Base-by-base conservation (phyloP, 2,797 vertebrate species). In the Cyprinodon diabolis region DNA sequence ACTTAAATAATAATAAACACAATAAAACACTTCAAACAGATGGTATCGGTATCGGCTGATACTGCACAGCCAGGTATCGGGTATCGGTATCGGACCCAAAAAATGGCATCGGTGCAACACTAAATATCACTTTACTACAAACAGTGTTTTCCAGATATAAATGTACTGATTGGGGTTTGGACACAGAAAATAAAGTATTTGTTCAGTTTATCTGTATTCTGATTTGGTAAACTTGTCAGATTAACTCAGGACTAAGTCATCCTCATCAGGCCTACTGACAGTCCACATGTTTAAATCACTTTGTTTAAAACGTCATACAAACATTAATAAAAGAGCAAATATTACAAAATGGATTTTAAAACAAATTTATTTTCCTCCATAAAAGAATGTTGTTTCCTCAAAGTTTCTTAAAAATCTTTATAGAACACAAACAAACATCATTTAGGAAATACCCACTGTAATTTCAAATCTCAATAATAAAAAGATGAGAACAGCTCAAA, bases 231-330 rank as follows among this genome's bases (percentile, higher is more conserved):
- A 11, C 19, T 55, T 56, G n/a, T 69, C 49, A 56, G 51, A 66
- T 58, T 62, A 37, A 66, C 67, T 77, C 74, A 52, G 37, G 62
- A 56, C 14, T 72, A 82, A 52, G 49, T 52, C 67, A 74, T 4
- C 8, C 8, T 71, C 65, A 65, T 49, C 62, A 37, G 52, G 25
- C 51, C 80, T 10, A 67, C 0, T 12, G 76, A 80, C 77, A 78
- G 63, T 11, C 48, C 0, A 19, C 72, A 69, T 47, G 69, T 30
- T 30, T 30, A 30, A 30, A 30, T 30, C 0, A 43, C 40, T 43
- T 43, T 43, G 40, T 43, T 43, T 43, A 43, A 43, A 43, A 43
- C 3, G 4, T 43, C 7, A 43, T 43, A 43, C 11, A 62, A 40
- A 60, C 17, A 11, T 11, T 8, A 17, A 17, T 4, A 9, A 58